Conservation (phyloP, 30 jellyfish, hydroid and myxozoan species). For the Turritopsis dohrnii region DNA sequence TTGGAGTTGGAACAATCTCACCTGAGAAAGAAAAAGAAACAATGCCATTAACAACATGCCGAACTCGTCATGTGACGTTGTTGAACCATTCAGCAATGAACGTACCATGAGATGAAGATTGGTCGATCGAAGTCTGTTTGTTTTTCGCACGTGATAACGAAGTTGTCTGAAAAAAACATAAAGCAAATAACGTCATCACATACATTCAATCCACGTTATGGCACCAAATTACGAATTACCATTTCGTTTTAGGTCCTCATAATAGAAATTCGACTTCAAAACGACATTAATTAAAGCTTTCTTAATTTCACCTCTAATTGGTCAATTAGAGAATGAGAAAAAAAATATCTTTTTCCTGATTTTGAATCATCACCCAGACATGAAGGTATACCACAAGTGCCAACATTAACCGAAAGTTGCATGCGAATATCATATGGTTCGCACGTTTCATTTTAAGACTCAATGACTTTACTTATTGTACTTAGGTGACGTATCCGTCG, state of each 20-base stretch:
- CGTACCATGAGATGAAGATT: neutral
- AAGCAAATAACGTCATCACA: neutral
- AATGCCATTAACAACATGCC: neutral
- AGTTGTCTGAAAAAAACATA: neutral
- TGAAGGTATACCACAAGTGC: neutral
- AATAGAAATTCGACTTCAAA: neutral
- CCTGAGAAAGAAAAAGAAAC: neutral
- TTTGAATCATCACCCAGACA: neutral
- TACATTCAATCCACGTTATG: neutral
- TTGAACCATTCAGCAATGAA: neutral
- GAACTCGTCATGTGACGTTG: neutral
- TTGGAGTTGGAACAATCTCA: neutral
- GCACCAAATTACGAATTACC: neutral
- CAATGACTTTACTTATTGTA: too few species aligned
- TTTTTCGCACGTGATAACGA: neutral
- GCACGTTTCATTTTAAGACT: too few species aligned
- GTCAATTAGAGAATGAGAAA: neutral
- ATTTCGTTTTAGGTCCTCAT: neutral
- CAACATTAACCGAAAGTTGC: neutral
- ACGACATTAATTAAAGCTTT: neutral
- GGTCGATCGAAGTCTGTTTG: neutral
- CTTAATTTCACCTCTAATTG: neutral
- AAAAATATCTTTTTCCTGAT: neutral
- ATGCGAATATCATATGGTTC: neutral
- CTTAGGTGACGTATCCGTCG: too few species aligned